Percentiles rank a stretch among this genome's conserved stretches.
Evolutionary conservation across 2,888 invertebrate species (phyloP).

Genomic region (Seira sanloemensis): DNA sequence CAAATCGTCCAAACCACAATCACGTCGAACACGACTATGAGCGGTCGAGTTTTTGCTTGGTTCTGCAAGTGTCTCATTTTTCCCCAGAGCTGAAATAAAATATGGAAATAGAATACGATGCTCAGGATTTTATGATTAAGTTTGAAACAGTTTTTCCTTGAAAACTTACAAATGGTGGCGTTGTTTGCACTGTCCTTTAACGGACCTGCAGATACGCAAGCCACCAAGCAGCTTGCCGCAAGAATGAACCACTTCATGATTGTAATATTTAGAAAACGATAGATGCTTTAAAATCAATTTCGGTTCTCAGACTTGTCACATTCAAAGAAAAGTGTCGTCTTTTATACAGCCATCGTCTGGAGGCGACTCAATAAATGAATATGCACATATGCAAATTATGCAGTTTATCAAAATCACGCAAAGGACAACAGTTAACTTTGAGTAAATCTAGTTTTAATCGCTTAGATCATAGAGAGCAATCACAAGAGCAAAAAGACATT

Average conservation of each 20-base stretch:
- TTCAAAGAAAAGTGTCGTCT: too few relatives aligned
- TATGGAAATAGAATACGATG: not conserved
- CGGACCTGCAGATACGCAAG: not conserved
- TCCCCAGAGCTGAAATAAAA: not conserved
- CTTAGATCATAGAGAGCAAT: not conserved
- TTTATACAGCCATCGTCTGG: too few relatives aligned
- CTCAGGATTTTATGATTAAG: too few relatives aligned
- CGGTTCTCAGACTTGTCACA: not conserved
- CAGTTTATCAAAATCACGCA: not conserved
- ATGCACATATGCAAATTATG: not conserved
- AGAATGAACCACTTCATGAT: not conserved
- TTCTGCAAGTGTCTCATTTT: not conserved
- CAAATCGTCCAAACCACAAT: conserved; percentile 26
- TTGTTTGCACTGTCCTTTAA: too few relatives aligned
- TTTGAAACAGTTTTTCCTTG: too few relatives aligned
- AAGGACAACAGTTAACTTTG: not conserved
- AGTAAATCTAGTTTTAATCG: not conserved
- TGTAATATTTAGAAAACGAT: too few relatives aligned
- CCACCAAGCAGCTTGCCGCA: not conserved
- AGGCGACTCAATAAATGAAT: not conserved
- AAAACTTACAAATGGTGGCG: too few relatives aligned
- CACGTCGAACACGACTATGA: not conserved
- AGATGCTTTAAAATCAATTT: too few relatives aligned
- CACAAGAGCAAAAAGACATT: not conserved
- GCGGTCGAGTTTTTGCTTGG: not conserved